These are phyloP conservation scores for Oxygymnocypris stewartii DNA, from an alignment of 2,113 vertebrate genomes.

Conservation along the genomic window DNA sequence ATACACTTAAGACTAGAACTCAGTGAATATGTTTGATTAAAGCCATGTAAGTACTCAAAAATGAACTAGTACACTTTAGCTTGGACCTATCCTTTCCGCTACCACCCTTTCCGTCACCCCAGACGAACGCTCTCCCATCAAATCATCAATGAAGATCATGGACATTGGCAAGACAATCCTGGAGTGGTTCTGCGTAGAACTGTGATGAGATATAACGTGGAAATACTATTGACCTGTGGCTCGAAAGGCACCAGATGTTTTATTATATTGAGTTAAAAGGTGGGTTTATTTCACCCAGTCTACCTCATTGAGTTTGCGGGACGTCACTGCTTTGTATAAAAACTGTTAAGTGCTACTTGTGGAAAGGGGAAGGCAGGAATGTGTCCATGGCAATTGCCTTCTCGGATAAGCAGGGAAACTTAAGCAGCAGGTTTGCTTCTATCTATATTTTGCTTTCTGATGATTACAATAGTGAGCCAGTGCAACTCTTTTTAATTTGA, in stretches of 20 bases:
- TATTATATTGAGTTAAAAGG: slow-evolving; percentile 70
- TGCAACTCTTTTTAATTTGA: slow-evolving; percentile 67
- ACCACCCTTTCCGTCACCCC: slow-evolving; percentile 58
- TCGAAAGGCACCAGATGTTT: slow-evolving; percentile 67
- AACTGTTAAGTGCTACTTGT: slow-evolving; percentile 79
- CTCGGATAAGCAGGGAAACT: slow-evolving; percentile 80
- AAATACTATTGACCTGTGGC: slow-evolving; percentile 71
- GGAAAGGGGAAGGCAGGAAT: slow-evolving; percentile 65
- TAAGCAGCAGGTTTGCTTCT: slow-evolving; percentile 80
- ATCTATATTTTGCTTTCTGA: slow-evolving; percentile 76
- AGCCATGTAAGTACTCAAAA: slow-evolving; percentile 74
- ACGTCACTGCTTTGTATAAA: slow-evolving; percentile 79
- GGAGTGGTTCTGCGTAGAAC: slow-evolving; percentile 71
- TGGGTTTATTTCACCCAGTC: slow-evolving; percentile 78
- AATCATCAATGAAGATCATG: slow-evolving; percentile 71
- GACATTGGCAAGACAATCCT: slow-evolving; percentile 80
- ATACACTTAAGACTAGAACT: slow-evolving; percentile 66
- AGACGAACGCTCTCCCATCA: slow-evolving; percentile 68
- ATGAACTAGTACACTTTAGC: slow-evolving; percentile 71
- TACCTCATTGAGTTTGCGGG: slow-evolving; percentile 82
- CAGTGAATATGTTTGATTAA: slow-evolving; percentile 65
- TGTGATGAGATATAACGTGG: slow-evolving; percentile 66
- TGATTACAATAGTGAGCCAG: slow-evolving; percentile 76
- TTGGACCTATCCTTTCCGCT: slow-evolving; percentile 72
- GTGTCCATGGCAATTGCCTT: slow-evolving; percentile 70